These are phyloP conservation scores for Apotomis turbidana DNA, from an alignment of 2,888 invertebrate genomes.

Conservation along the genomic window DNA sequence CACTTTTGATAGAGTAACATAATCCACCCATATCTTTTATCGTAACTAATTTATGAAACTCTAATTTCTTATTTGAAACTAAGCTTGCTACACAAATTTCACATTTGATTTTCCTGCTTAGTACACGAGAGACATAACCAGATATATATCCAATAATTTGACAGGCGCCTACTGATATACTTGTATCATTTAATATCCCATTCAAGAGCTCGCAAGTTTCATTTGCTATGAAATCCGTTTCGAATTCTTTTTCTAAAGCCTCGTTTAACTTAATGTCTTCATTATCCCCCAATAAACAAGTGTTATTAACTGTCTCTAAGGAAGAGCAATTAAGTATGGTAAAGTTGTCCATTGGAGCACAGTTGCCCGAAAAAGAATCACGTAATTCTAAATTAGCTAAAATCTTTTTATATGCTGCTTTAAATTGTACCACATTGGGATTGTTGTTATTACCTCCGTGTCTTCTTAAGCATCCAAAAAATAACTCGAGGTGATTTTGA, in stretches of 20 bases:
- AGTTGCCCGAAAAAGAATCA: slow-evolving; percentile 25
- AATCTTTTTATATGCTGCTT: too few species aligned
- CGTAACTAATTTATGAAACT: slow-evolving; percentile 43
- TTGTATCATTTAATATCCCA: slow-evolving; percentile 2
- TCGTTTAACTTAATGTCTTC: slow-evolving; percentile 6
- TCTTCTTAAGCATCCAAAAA: too few species aligned
- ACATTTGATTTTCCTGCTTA: slow-evolving; percentile 40
- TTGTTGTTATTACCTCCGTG: too few species aligned
- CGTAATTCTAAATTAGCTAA: neutral
- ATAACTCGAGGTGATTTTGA: too few species aligned
- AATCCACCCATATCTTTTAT: slow-evolving; percentile 40
- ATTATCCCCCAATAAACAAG: slow-evolving; percentile 2
- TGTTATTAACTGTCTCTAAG: slow-evolving; percentile 7
- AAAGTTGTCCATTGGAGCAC: slow-evolving; percentile 39
- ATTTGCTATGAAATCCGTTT: slow-evolving; percentile 19
- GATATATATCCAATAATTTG: slow-evolving; percentile 43
- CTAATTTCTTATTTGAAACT: slow-evolving; percentile 35
- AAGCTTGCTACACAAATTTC: slow-evolving; percentile 38
- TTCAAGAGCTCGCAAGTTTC: slow-evolving; percentile 15
- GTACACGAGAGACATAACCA: slow-evolving; percentile 40
- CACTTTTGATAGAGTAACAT: slow-evolving; percentile 14
- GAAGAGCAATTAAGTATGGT: slow-evolving; percentile 34
- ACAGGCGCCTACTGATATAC: slow-evolving; percentile 3
- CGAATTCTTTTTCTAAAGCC: neutral
- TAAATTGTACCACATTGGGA: too few species aligned